Evolutionary conservation across 2,797 vertebrate species (phyloP).

Genomic region (Carapus acus): DNA sequence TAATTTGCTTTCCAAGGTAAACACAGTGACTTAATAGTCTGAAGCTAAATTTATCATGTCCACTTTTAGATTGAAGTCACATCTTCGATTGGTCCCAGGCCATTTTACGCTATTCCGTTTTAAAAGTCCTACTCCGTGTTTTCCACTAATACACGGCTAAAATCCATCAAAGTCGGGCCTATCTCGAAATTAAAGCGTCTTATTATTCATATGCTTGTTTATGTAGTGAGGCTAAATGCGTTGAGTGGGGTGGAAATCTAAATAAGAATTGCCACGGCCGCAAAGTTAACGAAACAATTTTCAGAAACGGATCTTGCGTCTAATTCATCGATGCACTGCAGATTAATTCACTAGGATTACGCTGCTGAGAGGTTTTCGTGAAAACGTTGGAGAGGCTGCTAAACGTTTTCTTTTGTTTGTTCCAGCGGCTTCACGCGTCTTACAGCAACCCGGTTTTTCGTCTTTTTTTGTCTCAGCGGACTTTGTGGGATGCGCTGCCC

Average conservation of each 20-base stretch:
- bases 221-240: not conserved
- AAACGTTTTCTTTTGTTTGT: too few species aligned
- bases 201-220: not conserved
- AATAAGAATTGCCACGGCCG: not conserved
- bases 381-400: too few species aligned
- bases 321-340: too few species aligned
- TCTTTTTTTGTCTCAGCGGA: slow-evolving; percentile 1
- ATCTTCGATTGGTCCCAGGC: not conserved
- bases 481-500: slow-evolving; percentile 24
- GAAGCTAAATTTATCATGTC: too few species aligned
- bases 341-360: too few species aligned
- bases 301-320: not conserved
- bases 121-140: not conserved
- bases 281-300: not conserved
- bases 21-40: not conserved
- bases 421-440: too few species aligned
- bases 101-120: too few species aligned
- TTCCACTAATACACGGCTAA: not conserved
- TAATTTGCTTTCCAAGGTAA: not conserved
- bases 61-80: not conserved
- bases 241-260: not conserved
- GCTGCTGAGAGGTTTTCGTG: too few species aligned
- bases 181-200: not conserved
- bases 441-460: not conserved
- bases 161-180: not conserved